Evolutionary conservation across 2,113 vertebrate species (phyloP).

Genomic region (Pluvialis apricaria): DNA sequence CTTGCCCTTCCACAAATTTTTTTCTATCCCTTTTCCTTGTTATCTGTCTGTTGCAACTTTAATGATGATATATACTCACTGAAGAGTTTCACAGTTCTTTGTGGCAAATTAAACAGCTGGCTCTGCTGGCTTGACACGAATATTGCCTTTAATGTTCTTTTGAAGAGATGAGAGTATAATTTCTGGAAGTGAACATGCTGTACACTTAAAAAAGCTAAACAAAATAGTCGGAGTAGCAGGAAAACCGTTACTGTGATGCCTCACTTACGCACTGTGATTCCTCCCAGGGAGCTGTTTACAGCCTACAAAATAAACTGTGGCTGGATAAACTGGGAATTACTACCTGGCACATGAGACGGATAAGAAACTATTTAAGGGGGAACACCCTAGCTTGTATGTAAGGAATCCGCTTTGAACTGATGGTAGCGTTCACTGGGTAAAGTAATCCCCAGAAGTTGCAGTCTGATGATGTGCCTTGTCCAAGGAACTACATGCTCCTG

Average conservation of each 20-base stretch:
- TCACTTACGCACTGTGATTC: neutral
- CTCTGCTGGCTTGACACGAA: neutral
- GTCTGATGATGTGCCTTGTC: neutral
- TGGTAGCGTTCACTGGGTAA: neutral
- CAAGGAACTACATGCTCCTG: neutral
- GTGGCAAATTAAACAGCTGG: neutral
- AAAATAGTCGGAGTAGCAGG: neutral
- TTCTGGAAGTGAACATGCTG: neutral
- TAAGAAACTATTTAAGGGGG: neutral
- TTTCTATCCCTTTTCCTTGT: neutral
- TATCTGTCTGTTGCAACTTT: neutral
- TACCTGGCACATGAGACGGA: neutral
- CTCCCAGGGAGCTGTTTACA: neutral
- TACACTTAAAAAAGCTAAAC: neutral
- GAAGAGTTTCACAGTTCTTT: neutral
- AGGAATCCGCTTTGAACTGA: neutral
- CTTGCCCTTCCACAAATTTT: neutral
- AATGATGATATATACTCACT: neutral
- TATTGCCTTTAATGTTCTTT: neutral
- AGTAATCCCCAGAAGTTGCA: neutral
- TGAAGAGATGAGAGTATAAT: neutral
- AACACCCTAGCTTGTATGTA: neutral
- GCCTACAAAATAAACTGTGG: neutral
- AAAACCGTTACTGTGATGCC: neutral
- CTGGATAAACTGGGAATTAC: neutral